phyloP scores from a whole-genome alignment of 2,113 vertebrate species.

The Sphaerodactylus townsendi region DNA sequence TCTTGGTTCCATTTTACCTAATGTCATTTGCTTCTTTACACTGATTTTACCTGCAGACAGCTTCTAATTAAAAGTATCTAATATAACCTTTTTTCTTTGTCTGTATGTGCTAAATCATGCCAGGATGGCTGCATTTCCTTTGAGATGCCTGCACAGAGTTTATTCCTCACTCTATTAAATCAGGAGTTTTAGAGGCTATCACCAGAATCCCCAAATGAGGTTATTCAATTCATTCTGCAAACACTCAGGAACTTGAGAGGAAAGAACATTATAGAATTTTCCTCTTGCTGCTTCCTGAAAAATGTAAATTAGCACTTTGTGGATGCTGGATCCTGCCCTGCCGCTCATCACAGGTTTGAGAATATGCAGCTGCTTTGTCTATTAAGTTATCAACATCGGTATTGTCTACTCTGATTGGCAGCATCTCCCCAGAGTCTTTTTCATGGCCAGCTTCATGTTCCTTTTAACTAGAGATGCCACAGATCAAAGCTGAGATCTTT shows the following conservation, averaged over 20 bases:
- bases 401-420: too few relatives aligned
- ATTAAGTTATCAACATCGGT: too few relatives aligned
- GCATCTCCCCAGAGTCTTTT: too few relatives aligned
- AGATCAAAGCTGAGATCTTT: too few relatives aligned
- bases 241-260: neutral
- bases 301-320: neutral
- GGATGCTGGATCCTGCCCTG: neutral
- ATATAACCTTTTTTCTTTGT: neutral
- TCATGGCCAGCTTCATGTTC: too few relatives aligned
- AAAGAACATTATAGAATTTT: neutral
- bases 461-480: too few relatives aligned
- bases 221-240: neutral
- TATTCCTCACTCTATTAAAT: neutral
- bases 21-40: neutral
- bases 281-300: neutral
- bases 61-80: neutral
- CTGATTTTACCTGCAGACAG: neutral
- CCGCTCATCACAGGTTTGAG: too few relatives aligned
- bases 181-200: neutral
- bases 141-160: neutral
- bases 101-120: neutral
- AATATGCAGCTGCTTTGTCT: too few relatives aligned
- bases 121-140: neutral
- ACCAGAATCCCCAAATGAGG: neutral
- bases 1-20: neutral